These are phyloP conservation scores for Enteromius treurensis DNA, from an alignment of 2,797 vertebrate species.

Conservation along the genomic window DNA sequence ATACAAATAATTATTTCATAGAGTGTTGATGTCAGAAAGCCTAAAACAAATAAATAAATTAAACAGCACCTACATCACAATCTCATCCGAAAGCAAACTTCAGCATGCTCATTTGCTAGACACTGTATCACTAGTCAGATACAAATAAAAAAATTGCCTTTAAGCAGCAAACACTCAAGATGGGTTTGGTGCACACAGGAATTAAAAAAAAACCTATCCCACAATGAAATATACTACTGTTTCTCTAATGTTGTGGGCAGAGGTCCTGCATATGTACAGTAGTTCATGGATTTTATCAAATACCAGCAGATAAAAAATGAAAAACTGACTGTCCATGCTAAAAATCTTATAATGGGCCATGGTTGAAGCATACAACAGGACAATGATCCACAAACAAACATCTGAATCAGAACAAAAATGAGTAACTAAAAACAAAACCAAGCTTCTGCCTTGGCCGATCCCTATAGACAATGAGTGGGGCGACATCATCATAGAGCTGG, in stretches of 20 bases:
- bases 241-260: no score
- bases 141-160: no score
- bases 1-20: not conserved
- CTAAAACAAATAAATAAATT: no score
- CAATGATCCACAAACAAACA: not conserved
- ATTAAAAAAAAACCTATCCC: no score
- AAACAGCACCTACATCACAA: no score
- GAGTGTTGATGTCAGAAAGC: no score
- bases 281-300: not conserved
- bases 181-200: no score
- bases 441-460: not conserved
- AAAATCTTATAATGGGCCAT: not conserved
- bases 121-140: no score
- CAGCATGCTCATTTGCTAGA: no score
- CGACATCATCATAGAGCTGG: not conserved
- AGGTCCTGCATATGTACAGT: not conserved
- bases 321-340: not conserved
- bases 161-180: no score
- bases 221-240: no score
- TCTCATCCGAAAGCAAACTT: no score
- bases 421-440: not conserved
- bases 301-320: not conserved
- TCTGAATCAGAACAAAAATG: not conserved
- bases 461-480: not conserved
- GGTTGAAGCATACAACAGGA: not conserved